Percentiles rank a stretch among this genome's conserved stretches.
Evolutionary conservation across 2,888 invertebrate species (phyloP).

Genomic region (Aspidiotus destructor): DNA sequence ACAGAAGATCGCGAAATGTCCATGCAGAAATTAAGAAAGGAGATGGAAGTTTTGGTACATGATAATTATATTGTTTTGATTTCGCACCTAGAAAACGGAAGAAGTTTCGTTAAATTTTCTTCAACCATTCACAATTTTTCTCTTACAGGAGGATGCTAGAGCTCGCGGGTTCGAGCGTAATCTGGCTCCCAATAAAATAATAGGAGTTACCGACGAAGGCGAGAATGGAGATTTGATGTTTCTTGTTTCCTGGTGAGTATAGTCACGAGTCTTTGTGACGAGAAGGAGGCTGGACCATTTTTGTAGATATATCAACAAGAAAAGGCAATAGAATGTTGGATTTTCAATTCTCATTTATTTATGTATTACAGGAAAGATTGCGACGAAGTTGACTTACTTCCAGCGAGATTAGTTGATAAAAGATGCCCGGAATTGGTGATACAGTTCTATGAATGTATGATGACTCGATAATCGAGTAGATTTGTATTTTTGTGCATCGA

Average conservation of each 20-base stretch:
- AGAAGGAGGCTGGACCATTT: not conserved
- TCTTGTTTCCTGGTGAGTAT: slow-evolving; percentile 70
- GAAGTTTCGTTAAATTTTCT: no score
- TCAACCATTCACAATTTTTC: not conserved
- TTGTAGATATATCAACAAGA: not conserved
- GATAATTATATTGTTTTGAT: not conserved
- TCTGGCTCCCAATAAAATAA: slow-evolving; percentile 73
- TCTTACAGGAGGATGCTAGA: slow-evolving; percentile 16
- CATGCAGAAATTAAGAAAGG: slow-evolving; percentile 22
- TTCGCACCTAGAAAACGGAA: not conserved
- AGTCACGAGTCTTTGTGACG: not conserved
- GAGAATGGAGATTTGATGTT: slow-evolving; percentile 80
- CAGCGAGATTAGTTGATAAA: slow-evolving; percentile 78
- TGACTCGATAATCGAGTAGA: not conserved
- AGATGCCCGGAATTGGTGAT: slow-evolving; percentile 93
- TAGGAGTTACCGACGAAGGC: slow-evolving; percentile 80
- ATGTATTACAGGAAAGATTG: slow-evolving; percentile 54
- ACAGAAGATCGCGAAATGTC: slow-evolving; percentile 11
- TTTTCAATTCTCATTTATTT: not conserved
- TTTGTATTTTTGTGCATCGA: not conserved
- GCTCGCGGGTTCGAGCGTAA: slow-evolving; percentile 67
- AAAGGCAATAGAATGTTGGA: not conserved
- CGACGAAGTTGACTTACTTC: slow-evolving; percentile 89
- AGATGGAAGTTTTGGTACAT: slow-evolving; percentile 20
- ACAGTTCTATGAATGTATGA: slow-evolving; percentile 67